Evolutionary conservation across 2,888 invertebrate genomes (phyloP), one percentile per base, ranked within the genome.

Genomic region (Xylocampa areola): DNA sequence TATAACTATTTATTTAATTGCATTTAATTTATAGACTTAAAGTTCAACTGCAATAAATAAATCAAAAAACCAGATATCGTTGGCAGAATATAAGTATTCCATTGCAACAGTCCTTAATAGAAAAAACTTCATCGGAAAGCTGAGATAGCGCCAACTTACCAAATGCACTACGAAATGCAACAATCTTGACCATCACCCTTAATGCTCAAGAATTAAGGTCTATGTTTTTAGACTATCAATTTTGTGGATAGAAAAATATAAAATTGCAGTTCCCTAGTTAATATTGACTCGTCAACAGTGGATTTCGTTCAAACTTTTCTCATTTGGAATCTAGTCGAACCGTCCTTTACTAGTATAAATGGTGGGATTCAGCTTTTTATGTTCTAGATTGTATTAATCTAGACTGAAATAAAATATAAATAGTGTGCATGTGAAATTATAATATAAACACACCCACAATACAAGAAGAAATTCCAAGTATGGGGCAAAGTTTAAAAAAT

Each of bases 291-390:
- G 89, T 88, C 88, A 89, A 88, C 89, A 87, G 77, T 81, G 83
- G 81, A 85, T 88, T 91, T 89, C 86, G 88, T 88, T 81, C 73
- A 84, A 93, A 93, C 93, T 93, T 93, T 93, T 92, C 93, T 93
- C 93, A 93, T 93, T 92, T 91, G 78, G 88, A 84, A 88, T 83
- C 84, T 85, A 89, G 85, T 82, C 80, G 80, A 85, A 84, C 84
- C 81, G 79, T 68, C 76, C 62, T 65, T 67, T 50, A 43, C 63
- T 68, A 52, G 55, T 37, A 40, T 68, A 60, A 73, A 67, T 53
- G 50, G 52, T 49, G 67, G 75, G 76, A 83, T 77, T 73, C 68
- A 74, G n/a, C n/a, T 77, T 70, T 73, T 69, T 72, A 72, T 51
- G 16, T 44, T 32, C 55, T 66, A 62, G 43, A 29, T 5, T 19